phyloP scores from a whole-genome alignment of 1,140 invertebrate species.

The Drosophila sucinea region DNA sequence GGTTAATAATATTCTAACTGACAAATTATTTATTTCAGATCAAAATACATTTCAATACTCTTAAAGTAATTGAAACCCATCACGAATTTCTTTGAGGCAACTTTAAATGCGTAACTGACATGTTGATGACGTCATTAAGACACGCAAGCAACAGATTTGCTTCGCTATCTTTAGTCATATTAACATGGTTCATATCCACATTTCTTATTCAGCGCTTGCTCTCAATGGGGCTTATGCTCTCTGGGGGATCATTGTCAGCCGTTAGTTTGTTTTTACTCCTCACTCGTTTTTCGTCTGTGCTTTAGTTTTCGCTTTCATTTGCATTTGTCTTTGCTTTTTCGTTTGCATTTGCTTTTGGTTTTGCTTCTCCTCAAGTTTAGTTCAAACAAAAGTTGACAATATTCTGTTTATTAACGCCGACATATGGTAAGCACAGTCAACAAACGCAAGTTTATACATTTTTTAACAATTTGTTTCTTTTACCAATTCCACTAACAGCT shows the following conservation, averaged over 20 bases:
- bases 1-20: too few relatives aligned
- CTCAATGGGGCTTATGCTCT: slow-evolving; percentile 16
- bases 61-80: too few relatives aligned
- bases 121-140: background rate
- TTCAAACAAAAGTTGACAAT: slow-evolving; percentile 15
- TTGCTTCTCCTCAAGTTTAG: slow-evolving; percentile 1
- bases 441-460: slow-evolving; percentile 14
- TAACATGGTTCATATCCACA: slow-evolving; percentile 26
- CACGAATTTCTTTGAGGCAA: too few relatives aligned
- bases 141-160: background rate
- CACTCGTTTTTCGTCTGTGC: too few relatives aligned
- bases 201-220: slow-evolving; percentile 21
- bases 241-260: slow-evolving; percentile 46
- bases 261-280: background rate
- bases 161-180: background rate
- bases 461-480: slow-evolving; percentile 37
- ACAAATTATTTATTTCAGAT: too few relatives aligned
- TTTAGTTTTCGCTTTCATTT: slow-evolving; percentile 40
- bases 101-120: too few relatives aligned
- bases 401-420: slow-evolving; percentile 18
- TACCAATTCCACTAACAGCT: background rate
- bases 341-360: slow-evolving; percentile 45
- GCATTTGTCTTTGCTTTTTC: slow-evolving; percentile 29
- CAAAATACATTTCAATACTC: too few relatives aligned
- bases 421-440: slow-evolving; percentile 31